A percentile compares a stretch with the other conserved stretches of the same genome.
Evolutionary conservation across 2,113 vertebrate genomes (phyloP).

Genomic region (Strigops habroptila): DNA sequence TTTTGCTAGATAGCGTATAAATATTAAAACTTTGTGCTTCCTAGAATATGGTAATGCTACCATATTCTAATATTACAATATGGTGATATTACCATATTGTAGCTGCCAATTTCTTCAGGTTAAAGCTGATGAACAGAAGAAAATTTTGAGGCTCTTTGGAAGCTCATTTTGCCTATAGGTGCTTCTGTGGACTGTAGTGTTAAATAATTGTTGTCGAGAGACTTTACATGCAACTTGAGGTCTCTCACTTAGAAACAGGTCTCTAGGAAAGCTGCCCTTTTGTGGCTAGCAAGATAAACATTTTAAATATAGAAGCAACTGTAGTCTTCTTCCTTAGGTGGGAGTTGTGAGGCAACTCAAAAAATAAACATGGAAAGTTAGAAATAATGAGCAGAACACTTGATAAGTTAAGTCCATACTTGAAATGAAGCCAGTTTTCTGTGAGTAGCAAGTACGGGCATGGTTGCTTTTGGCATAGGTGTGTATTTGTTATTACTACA

Average conservation of each 20-base stretch:
- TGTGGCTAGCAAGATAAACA: background rate
- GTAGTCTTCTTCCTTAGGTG: background rate
- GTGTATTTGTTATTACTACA: background rate
- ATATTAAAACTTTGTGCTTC: background rate
- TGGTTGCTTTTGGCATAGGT: background rate
- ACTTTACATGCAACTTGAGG: rapidly evolving
- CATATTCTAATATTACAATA: too few species aligned
- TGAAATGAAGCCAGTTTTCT: background rate
- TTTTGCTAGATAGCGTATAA: background rate
- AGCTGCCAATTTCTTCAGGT: background rate
- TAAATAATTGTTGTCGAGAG: background rate
- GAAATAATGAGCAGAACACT: background rate
- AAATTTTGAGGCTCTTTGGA: background rate
- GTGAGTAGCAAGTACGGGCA: background rate
- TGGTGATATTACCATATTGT: background rate
- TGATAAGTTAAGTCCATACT: background rate
- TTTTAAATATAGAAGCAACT: background rate
- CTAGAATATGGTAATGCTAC: background rate
- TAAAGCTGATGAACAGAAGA: background rate
- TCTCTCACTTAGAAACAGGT: background rate
- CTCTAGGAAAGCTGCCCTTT: background rate
- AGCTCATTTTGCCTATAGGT: background rate
- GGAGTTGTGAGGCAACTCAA: background rate
- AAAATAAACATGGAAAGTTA: background rate
- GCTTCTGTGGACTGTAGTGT: background rate